Base-by-base conservation (phyloP, 2,113 vertebrate species). In the Dasyornis broadbenti region DNA sequence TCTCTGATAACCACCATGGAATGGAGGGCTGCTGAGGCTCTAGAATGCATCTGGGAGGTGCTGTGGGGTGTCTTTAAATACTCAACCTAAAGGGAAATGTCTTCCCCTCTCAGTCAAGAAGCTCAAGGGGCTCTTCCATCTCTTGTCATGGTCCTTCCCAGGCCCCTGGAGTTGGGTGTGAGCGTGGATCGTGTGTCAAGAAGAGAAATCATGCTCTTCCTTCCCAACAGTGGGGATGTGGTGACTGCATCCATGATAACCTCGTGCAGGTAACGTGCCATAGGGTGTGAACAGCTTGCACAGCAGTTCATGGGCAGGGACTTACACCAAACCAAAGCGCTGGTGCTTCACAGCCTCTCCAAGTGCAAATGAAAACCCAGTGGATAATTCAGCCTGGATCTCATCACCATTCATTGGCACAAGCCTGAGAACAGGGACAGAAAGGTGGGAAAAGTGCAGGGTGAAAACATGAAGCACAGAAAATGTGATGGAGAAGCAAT, bases 231-330 rank as follows among this genome's bases (percentile, higher is more conserved):
- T 0, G 0, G 37, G 37, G n/a, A 23, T 49, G 49, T 63, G 49
- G 15, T 66, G 31, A 15, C 35, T 56, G 24, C 40, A 35, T 42
- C 76, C 30, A 26, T 26, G 40, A 49, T 37, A 22, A 28, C n/a
- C 40, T 28, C 0, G 0, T 52, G 72, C 15, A 81, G 13, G 35
- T 56, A 53, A 56, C 0, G 0, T 84, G 59, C 69, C 26, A 2
- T 10, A 8, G 23, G 33, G 7, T 54, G 68, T 8, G 3, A 30
- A 9, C 82, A 40, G 35, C n/a, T 81, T 11, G 22, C 21, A 56
- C n/a, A 59, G 33, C 22, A 61, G 42, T 45, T 44, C 50, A 2
- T 6, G 18, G 16, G 24, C 66, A 88, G 33, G 68, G 31, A 60
- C 65, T 45, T 24, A 42, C 11, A 44, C 27, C 73, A 70, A 73